Conservation (phyloP, 2,113 vertebrate species). For the Cariama cristata region DNA sequence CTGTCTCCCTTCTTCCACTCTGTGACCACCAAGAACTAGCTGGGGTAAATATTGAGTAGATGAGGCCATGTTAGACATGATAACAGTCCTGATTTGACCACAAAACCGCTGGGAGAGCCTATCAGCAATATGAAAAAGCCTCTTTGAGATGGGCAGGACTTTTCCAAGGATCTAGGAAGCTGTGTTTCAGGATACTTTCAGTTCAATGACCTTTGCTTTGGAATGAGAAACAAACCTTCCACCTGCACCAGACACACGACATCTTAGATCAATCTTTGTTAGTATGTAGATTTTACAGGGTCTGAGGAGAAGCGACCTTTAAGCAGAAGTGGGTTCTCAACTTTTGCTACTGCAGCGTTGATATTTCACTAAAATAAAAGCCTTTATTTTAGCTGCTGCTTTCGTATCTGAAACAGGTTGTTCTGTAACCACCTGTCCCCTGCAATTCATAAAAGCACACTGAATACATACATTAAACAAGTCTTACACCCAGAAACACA, state of each 20-base stretch:
- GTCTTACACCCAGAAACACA: not conserved
- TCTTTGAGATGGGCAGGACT: not conserved
- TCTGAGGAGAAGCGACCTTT: slow-evolving; percentile 35
- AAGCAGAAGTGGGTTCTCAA: slow-evolving; percentile 10
- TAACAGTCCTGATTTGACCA: not conserved
- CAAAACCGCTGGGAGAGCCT: not conserved
- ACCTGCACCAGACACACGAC: not conserved
- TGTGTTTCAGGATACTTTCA: not conserved
- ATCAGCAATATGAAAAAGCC: not conserved
- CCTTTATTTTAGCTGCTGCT: not conserved
- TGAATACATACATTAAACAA: not conserved
- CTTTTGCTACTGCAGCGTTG: not conserved
- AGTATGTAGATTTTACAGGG: not conserved
- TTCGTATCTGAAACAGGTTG: not conserved
- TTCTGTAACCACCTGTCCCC: not conserved
- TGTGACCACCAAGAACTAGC: not conserved
- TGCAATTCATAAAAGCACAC: not conserved
- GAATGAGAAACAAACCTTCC: not conserved
- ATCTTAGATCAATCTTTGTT: not conserved
- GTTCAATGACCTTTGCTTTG: not conserved
- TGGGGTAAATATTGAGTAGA: not conserved
- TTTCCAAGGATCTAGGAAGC: not conserved
- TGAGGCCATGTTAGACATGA: not conserved
- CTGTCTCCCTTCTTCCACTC: not conserved
- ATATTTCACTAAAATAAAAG: slow-evolving; percentile 28